phyloP scores from a whole-genome alignment of 1,140 invertebrate species.

The Plectrocnemia conspersa region DNA sequence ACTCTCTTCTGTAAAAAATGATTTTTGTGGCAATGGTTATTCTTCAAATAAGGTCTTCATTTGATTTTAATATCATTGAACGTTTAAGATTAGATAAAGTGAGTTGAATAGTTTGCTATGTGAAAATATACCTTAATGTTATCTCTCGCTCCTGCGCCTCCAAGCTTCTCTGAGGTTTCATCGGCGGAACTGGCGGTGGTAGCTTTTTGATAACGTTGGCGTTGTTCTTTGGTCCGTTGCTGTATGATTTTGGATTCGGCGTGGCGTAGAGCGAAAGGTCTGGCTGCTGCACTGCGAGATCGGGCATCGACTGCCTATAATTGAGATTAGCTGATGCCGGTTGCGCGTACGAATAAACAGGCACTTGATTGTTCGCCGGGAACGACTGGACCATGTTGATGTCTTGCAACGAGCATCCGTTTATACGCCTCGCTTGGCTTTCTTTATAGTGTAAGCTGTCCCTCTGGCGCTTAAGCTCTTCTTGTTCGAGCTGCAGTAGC shows the following conservation, averaged over 20 bases:
- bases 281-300: conserved; percentile 52
- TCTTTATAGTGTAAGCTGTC: conserved; percentile 64
- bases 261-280: conserved; percentile 39
- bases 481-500: conserved; percentile 68
- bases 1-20: too few relatives aligned
- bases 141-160: conserved; percentile 48
- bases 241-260: conserved; percentile 1
- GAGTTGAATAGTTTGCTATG: conserved; percentile 3
- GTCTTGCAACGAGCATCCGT: conserved; percentile 59
- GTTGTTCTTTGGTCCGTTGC: conserved; percentile 38
- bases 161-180: conserved; percentile 47
- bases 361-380: conserved; percentile 38
- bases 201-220: conserved; percentile 38
- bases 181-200: conserved; percentile 51
- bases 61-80: too few relatives aligned
- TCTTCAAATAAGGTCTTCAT: too few relatives aligned
- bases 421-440: conserved; percentile 54
- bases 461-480: conserved; percentile 68
- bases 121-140: conserved; percentile 44
- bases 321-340: conserved; percentile 41
- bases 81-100: too few relatives aligned
- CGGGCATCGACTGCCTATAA: conserved; percentile 66
- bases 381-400: conserved; percentile 43
- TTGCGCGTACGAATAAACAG: conserved; percentile 36
- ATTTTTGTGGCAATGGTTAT: too few relatives aligned